Conservation (phyloP, 2,797 vertebrate genomes). For the Alectoris magna region DNA sequence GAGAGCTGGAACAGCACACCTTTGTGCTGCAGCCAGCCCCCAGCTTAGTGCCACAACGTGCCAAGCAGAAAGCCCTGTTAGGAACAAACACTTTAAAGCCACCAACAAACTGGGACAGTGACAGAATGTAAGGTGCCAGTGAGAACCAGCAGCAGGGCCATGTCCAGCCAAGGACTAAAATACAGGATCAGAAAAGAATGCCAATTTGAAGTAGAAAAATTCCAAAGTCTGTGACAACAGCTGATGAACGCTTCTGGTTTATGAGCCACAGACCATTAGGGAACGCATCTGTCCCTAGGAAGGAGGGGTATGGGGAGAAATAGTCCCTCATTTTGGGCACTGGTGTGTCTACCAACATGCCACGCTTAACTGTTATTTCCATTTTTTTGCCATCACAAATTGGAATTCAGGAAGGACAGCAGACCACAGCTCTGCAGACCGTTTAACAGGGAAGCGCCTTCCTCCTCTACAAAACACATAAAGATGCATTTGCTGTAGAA, state of each 20-base stretch:
- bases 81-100: background rate
- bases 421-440: background rate
- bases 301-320: fast-evolving
- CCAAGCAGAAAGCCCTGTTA: background rate
- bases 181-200: background rate
- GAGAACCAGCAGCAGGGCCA: background rate
- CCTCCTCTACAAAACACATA: background rate
- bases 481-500: background rate
- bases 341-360: too few relatives aligned
- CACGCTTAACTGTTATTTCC: background rate
- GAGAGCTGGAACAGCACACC: fast-evolving
- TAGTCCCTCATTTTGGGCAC: background rate
- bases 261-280: background rate
- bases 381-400: background rate
- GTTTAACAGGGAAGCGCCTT: background rate
- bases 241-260: background rate
- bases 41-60: background rate
- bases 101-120: background rate
- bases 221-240: background rate
- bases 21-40: background rate
- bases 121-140: background rate
- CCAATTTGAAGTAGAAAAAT: background rate
- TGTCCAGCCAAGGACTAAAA: background rate
- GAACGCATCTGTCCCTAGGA: background rate
- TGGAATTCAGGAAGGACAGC: background rate